Base-by-base conservation (phyloP, 2,888 invertebrate genomes). In the Drosophila pseudotalamancana region DNA sequence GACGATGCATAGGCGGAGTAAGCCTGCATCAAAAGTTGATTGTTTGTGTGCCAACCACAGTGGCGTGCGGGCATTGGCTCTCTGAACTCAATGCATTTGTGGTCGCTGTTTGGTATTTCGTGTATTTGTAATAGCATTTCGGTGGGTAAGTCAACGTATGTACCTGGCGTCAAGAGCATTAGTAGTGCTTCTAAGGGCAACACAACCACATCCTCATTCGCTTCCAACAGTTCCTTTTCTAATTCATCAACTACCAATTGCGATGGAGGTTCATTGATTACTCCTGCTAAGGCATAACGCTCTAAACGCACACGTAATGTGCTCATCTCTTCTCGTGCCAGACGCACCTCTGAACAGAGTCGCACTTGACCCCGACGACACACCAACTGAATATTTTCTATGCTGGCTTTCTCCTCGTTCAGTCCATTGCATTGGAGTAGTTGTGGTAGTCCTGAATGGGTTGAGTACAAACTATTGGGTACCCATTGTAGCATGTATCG, bases 41-140 rank as follows among this genome's bases (percentile, higher is more conserved):
- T 77, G 23, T 83, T 81, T 2, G 89, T 89, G 46, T 90, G 89
- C 77, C 88, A 85, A 1, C 91, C 90, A 11, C 82, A 82, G 11
- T 80, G 69, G 4, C 87, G 73, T 0, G 89, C 57, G 0, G 90
- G 90, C n/a, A 91, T 40, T 0, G 89, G 87, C 0, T 70, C 39
- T 4, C 88, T 49, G n/a, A 91, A 89, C 6, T 79, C 56, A 1
- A 90, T 46, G 6, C 46, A 46, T 43, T 82, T 87, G 25, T 51
- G 4, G 0, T 40, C 48, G 1, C 46, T 69, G 0, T 56, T 53
- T 0, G 46, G 16, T 0, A 51, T 51, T 2, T 72, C 61, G 0
- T 27, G 37, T 9, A 84, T 72, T 1, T 51, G 55, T 2, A 90
- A 14, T 3, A 85, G 19, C 69, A 88, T 77, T 62, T 90, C 91